These are phyloP conservation scores for Mirounga angustirostris DNA, from an alignment of 2,113 vertebrate species.

Conservation along the genomic window DNA sequence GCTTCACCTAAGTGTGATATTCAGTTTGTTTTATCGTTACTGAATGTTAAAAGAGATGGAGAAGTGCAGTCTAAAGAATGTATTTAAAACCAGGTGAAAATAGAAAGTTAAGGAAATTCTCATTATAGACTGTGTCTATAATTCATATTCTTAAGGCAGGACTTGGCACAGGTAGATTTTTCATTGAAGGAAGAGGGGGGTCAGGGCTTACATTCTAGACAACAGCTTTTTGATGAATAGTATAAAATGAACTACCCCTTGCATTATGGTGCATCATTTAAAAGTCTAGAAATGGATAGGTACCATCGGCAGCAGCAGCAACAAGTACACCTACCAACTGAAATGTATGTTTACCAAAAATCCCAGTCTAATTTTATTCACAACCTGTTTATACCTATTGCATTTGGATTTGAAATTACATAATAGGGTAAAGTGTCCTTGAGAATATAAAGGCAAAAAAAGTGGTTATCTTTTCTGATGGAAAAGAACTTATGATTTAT, in stretches of 20 bases:
- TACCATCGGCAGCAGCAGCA: constrained; percentile 9
- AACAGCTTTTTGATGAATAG: constrained; percentile 62
- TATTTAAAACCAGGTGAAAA: constrained; percentile 37
- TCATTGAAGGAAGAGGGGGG: neutral
- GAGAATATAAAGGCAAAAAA: neutral
- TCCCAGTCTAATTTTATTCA: neutral
- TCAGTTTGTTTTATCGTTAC: constrained; percentile 67
- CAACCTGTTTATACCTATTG: neutral
- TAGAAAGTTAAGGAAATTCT: neutral
- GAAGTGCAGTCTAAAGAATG: neutral
- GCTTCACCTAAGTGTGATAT: constrained; percentile 55
- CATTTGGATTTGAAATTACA: neutral
- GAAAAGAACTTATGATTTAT: neutral
- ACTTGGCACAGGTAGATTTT: constrained; percentile 71
- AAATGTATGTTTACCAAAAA: neutral
- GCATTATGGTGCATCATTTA: neutral
- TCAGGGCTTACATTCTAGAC: constrained; percentile 26
- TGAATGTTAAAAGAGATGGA: constrained; percentile 50
- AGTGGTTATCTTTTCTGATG: neutral
- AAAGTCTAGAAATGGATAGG: neutral
- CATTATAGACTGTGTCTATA: constrained; percentile 11
- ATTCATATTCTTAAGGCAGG: constrained; percentile 78
- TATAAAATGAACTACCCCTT: constrained; percentile 44
- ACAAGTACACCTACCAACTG: neutral
- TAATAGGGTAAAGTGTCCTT: neutral